These are phyloP conservation scores for Amblyjoppa fuscipennis DNA, from an alignment of 2,888 invertebrate species.

Conservation along the genomic window DNA sequence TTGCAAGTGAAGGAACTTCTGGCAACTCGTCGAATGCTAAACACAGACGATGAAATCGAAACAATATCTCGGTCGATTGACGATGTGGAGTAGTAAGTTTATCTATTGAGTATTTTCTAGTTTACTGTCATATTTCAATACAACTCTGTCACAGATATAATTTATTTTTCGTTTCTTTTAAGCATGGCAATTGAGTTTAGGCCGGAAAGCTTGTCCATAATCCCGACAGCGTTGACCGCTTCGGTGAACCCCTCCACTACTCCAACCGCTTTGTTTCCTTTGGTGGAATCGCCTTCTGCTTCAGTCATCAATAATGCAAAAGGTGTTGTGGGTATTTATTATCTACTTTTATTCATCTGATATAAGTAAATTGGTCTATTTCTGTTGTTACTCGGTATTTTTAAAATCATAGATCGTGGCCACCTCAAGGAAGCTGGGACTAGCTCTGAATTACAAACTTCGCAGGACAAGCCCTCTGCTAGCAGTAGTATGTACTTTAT, in stretches of 20 bases:
- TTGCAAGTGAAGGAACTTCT: slow-evolving; percentile 23
- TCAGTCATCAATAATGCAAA: not conserved
- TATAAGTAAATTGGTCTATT: not conserved
- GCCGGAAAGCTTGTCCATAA: not conserved
- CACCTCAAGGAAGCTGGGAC: not conserved
- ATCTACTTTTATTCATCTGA: not conserved
- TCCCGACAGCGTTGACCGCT: no score
- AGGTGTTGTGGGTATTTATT: not conserved
- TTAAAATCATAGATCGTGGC: not conserved
- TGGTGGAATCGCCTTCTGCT: not conserved
- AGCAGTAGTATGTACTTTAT: no score
- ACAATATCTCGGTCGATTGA: slow-evolving; percentile 11
- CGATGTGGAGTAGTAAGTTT: slow-evolving; percentile 7
- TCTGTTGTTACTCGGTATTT: not conserved
- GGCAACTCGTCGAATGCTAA: not conserved
- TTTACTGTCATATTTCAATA: not conserved
- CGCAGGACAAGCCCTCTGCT: no score
- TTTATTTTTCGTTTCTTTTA: not conserved
- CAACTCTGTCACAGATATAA: not conserved
- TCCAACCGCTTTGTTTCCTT: not conserved
- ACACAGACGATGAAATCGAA: slow-evolving; percentile 12
- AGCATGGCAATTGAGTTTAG: not conserved
- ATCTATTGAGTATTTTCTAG: not conserved
- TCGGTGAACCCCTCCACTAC: no score
- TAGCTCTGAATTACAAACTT: not conserved